Evolutionary conservation across 2,113 vertebrate species (phyloP).

Genomic region (Esox niger): DNA sequence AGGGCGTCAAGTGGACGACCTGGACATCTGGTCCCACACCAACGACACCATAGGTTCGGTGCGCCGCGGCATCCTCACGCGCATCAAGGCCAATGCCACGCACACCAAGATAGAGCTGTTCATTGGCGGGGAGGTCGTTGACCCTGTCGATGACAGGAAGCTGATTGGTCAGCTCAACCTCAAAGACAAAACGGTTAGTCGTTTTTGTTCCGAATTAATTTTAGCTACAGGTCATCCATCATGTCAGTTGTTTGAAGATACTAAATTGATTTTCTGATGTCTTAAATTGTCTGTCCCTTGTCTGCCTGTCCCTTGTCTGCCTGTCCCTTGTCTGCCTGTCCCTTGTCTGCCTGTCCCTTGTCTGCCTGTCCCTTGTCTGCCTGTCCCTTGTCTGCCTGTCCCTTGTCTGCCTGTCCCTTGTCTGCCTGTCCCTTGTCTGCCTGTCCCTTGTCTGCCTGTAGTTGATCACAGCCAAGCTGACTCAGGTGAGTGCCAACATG

Average conservation of each 20-base stretch:
- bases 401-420: too few relatives aligned
- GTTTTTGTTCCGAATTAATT: too few relatives aligned
- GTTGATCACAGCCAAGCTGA: conserved; percentile 98
- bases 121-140: conserved; percentile 95
- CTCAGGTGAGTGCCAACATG: conserved; percentile 99
- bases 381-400: too few relatives aligned
- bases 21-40: conserved; percentile 99
- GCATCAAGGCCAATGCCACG: conserved; percentile 95
- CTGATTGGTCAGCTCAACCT: conserved; percentile 96
- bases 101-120: conserved; percentile 98
- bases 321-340: too few relatives aligned
- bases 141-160: conserved; percentile 96
- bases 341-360: neutral
- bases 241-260: too few relatives aligned
- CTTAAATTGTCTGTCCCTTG: neutral
- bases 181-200: conserved; percentile 96
- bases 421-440: neutral
- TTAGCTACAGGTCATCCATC: neutral
- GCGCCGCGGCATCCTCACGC: conserved; percentile 90
- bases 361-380: neutral
- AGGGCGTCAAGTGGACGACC: conserved; percentile 94
- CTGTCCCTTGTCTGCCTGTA: conserved; percentile 43
- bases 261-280: neutral
- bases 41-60: conserved; percentile 99
- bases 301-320: too few relatives aligned